Base-by-base conservation (phyloP, 2,797 vertebrate genomes). In the Syngnathus acus region DNA sequence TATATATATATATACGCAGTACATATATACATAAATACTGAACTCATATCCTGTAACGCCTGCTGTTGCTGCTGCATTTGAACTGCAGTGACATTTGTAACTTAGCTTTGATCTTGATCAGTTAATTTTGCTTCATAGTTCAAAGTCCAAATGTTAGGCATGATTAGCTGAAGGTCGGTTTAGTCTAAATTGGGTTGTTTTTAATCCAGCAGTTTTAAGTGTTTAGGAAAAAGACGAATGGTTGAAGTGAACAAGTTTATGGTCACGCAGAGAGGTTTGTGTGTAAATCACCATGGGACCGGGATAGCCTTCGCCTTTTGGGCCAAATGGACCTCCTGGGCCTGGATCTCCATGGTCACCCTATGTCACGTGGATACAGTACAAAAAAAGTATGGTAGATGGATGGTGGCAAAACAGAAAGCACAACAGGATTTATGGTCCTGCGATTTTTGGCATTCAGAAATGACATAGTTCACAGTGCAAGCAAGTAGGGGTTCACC, bases 231-330 rank as follows among this genome's bases (percentile, higher is more conserved):
- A 45, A 14, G 61, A 63, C 10, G 26, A 45, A 60, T 21, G 26
- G 6, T 14, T 13, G 9, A 16, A 69, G 68, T 75, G 77, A 72
- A 68, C 69, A 54, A 62, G 37, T 55, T 55, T 55, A 32, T 55
- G 21, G 4, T 23, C 53, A 55, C 11, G 53, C 62, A 48, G 38
- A 5, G 14, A 3, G 0, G 40, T 65, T 17, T 50, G n/a, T 16
- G 32, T 62, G 23, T 69, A 48, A 69, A 68, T 66, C 48, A 95
- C 95, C 37, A 74, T 72, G 68, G 90, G 91, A 64, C 95, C 95
- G 0, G 93, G 92, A 75, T 88, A 94, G 10, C 93, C 94, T 0
- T 95, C 93, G 83, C 94, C 95, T 91, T 95, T 96, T 62, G 89
- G 89, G 53, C 94, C 95, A 39, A 88, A 86, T 64, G 90, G 92